Base-by-base conservation (phyloP, 2,888 invertebrate genomes). In the Enchytraeus crypticus region DNA sequence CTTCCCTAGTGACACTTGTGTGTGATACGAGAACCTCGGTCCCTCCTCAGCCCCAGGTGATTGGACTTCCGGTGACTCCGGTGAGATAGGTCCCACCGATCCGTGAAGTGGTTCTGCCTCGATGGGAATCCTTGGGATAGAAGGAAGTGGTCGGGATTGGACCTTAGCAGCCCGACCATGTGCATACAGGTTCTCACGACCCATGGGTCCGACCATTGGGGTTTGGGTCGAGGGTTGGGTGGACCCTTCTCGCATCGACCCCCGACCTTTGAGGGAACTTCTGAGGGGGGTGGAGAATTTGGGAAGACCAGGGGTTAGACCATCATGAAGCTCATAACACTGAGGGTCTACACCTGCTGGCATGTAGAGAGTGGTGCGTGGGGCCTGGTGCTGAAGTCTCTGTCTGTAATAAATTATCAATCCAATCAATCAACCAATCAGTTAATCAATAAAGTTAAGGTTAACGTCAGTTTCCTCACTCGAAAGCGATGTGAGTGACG, bases 101-200 rank as follows among this genome's bases (percentile, higher is more conserved):
- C 53, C 53, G 27, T 21, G 23, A 30, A 30, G 29, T 1, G 53
- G 32, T 23, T 32, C 32, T 14, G 23, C 53, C n/a, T 23, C 30
- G 32, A 27, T 30, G 5, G 23, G 33, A 5, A 54, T 30, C 47
- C 49, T 51, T 5, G 65, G 67, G 14, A 68, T 47, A 14, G 66
- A 67, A 14, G 68, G 68, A 18, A 68, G 60, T 0, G 68, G 68
- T 14, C 68, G 47, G 8, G 58, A 57, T n/a, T n/a, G n/a, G n/a
- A n/a, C n/a, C n/a, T n/a, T n/a, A 46, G 67, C 65, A 66, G 67
- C 67, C 43, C 55, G 30, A 27, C 62, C 33, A 4, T 49, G 57
- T n/a, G 59, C 56, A 54, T 64, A 65, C n/a, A 64, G 51, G 61
- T 65, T 64, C 38, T 55, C 33, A n/a, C 62, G 23, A 2, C 59